Base-by-base conservation (phyloP, 2,888 invertebrate genomes). In the Clusia tigrina region DNA sequence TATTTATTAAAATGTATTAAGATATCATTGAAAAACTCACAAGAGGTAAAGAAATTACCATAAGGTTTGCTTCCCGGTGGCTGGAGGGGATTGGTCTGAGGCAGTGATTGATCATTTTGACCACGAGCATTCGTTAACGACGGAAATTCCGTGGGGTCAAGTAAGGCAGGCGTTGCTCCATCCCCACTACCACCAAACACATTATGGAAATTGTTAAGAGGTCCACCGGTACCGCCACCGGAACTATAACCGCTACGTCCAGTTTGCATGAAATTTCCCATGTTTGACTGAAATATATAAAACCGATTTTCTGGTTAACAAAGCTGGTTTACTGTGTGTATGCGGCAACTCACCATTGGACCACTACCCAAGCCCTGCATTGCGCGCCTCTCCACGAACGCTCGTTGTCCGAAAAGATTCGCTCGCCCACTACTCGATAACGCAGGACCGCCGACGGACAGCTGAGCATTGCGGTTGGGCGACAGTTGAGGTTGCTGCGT, bases 21-120 rank as follows among this genome's bases (percentile, higher is more conserved):
- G 70, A 74, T 71, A 73, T 74, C 73, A 69, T 76, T 74, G 74
- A 74, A 77, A 79, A 82, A 83, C 83, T 83, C 83, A 83, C 83
- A 83, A 82, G 82, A 83, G 81, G 81, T 81, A 81, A 83, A 82
- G 72, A 79, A 85, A 86, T 86, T 84, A 92, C 92, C 95, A 88
- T 95, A 95, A 85, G 95, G 94, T 88, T 95, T 94, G 86, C 93
- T 92, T 84, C 94, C 94, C 71, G 94, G 93, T 86, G 94, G 93
- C 69, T 94, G 93, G 88, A 90, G 90, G 67, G 93, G 91, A 86
- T 91, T 89, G 78, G 89, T 88, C 82, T 89, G 93, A 79, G 93
- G 92, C 85, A 89, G 88, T 82, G 89, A 87, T 81, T 92, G 89
- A 87, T 91, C 90, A 73, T 90, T 90, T 76, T 91, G 90, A 74